A percentile compares a stretch with the other conserved stretches of the same genome.
Conservation (phyloP, 2,113 vertebrate genomes). For the Alectura lathami region DNA sequence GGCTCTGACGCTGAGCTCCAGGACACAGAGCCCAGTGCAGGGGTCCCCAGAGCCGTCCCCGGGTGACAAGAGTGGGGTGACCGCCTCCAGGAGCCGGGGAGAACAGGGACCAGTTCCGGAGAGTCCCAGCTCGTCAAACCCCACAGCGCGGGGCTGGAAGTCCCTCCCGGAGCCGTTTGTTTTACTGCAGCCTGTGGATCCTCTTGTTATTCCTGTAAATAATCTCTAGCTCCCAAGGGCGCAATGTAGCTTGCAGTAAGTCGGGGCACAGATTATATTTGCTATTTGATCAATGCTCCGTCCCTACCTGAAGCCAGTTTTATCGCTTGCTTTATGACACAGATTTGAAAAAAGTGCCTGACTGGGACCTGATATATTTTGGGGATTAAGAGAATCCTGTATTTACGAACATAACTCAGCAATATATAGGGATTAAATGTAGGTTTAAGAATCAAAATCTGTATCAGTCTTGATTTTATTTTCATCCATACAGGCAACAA, state of each 20-base stretch:
- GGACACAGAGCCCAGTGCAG: no score
- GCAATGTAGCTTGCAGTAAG: not conserved
- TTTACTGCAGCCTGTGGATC: slow-evolving; percentile 3
- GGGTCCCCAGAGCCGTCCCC: no score
- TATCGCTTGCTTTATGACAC: not conserved
- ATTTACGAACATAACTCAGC: not conserved
- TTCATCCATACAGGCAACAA: not conserved
- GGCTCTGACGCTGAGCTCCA: not conserved
- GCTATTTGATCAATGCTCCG: not conserved
- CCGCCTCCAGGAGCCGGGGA: not conserved
- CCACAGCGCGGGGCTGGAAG: not conserved
- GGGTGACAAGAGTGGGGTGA: not conserved
- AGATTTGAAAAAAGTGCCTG: not conserved
- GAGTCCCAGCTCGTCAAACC: not conserved
- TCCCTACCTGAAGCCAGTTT: not conserved
- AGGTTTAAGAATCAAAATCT: not conserved
- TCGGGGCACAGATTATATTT: slow-evolving; percentile 1
- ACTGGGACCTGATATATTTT: not conserved
- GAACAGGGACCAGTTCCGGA: accelerated
- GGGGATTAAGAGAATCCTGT: not conserved
- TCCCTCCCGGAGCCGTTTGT: not conserved
- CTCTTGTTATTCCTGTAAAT: slow-evolving; percentile 2
- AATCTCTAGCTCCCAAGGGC: not conserved
- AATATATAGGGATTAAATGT: not conserved
- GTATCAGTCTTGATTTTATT: not conserved